Evolutionary conservation across 2,113 vertebrate species (phyloP).

Genomic region (Numenius arquata): DNA sequence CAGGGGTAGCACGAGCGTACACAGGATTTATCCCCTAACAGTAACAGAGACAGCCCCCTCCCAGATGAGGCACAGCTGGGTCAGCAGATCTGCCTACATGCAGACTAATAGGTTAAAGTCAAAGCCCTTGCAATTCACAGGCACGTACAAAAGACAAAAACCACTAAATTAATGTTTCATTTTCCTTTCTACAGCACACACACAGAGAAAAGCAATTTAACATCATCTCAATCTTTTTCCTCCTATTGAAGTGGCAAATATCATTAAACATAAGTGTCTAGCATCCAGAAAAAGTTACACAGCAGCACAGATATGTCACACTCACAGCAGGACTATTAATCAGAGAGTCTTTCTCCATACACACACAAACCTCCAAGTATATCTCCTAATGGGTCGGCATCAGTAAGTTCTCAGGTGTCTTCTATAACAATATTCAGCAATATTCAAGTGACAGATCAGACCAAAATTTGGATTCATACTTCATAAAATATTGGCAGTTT

Average conservation of each 20-base stretch:
- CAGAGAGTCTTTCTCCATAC: background rate
- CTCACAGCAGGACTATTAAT: background rate
- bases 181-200: background rate
- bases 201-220: background rate
- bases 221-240: background rate
- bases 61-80: background rate
- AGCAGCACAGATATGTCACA: constrained; percentile 25
- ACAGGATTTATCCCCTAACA: background rate
- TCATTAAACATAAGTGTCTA: background rate
- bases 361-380: background rate
- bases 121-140: background rate
- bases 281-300: background rate
- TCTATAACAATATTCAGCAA: background rate
- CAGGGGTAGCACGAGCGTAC: background rate
- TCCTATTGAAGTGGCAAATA: constrained; percentile 2
- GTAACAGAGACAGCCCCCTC: no score
- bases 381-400: background rate
- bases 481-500: background rate
- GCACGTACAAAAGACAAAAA: fast-evolving
- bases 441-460: background rate
- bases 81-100: background rate
- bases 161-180: background rate
- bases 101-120: background rate
- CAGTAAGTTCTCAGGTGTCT: background rate
- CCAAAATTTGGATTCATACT: background rate